Evolutionary conservation across 2,113 vertebrate species (phyloP).

Genomic region (Urocitellus parryii): DNA sequence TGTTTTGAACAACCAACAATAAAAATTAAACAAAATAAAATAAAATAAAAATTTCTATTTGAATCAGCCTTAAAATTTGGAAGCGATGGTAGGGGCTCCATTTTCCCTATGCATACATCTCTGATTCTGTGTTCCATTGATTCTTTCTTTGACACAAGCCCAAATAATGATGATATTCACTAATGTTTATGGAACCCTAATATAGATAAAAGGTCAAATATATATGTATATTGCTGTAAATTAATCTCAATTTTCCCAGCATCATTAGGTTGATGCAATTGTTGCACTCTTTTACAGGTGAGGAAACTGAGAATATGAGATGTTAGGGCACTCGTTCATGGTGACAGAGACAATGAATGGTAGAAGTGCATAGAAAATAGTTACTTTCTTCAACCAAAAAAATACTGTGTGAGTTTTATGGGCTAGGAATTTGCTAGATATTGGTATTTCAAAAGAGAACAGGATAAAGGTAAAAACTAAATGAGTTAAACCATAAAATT

Average conservation of each 20-base stretch:
- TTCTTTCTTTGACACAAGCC: background rate
- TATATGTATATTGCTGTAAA: background rate
- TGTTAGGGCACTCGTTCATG: background rate
- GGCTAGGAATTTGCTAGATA: background rate
- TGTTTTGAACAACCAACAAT: too few species aligned
- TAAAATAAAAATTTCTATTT: background rate
- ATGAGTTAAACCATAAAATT: conserved; percentile 33
- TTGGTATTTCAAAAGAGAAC: background rate
- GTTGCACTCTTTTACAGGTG: background rate
- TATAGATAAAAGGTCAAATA: background rate
- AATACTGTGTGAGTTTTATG: background rate
- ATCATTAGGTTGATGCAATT: background rate
- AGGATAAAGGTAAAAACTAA: background rate
- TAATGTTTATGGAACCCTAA: background rate
- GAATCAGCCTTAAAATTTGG: background rate
- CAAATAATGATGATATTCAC: background rate
- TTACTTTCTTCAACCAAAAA: background rate
- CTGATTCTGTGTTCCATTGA: background rate
- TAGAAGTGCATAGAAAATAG: background rate
- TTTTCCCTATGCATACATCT: background rate
- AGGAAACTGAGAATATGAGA: background rate
- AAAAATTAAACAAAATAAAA: too few species aligned
- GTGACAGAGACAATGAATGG: background rate
- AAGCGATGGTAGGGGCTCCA: background rate
- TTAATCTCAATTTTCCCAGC: background rate